A percentile compares a stretch with the other conserved stretches of the same genome.
Evolutionary conservation across 2,888 invertebrate genomes (phyloP).

Genomic region (Drosophila fungiperda): DNA sequence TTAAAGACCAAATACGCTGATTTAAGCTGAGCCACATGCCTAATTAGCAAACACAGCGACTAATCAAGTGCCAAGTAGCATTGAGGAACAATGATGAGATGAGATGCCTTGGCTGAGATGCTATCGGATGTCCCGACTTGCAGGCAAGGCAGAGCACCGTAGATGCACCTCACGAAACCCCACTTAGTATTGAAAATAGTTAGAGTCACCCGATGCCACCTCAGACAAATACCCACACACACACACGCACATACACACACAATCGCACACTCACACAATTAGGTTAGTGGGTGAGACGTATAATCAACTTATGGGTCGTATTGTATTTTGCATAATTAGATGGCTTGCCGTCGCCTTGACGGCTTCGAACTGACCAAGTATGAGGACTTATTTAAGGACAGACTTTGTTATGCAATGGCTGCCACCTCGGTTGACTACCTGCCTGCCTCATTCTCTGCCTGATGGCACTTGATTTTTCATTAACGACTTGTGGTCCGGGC

Average conservation of each 20-base stretch:
- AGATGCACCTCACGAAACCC: conserved; percentile 24
- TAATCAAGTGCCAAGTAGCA: conserved; percentile 79
- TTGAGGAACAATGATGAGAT: conserved; percentile 62
- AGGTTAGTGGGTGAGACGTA: conserved; percentile 78
- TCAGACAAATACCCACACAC: conserved; percentile 16
- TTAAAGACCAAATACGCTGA: background rate
- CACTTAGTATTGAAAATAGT: conserved; percentile 53
- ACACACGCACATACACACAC: background rate
- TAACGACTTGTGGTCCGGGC: conserved; percentile 51
- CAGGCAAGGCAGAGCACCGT: conserved; percentile 41
- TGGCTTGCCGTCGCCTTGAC: conserved; percentile 57
- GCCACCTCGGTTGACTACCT: conserved; percentile 6
- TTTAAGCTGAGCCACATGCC: conserved; percentile 26
- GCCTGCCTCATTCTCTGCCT: conserved; percentile 27
- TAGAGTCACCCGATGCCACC: conserved; percentile 50
- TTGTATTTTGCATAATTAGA: conserved; percentile 73
- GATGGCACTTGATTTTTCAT: conserved; percentile 68
- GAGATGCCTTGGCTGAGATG: conserved; percentile 46
- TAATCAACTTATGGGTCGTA: conserved; percentile 78
- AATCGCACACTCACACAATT: conserved; percentile 50
- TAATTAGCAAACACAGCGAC: conserved; percentile 65
- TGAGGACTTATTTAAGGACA: conserved; percentile 50
- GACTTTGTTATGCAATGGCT: conserved; percentile 19
- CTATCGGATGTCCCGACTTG: conserved; percentile 56
- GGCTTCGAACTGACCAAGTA: conserved; percentile 48